Evolutionary conservation across 2,797 vertebrate species (phyloP), one percentile per base, ranked within the genome.

Genomic region (Anabacerthia variegaticeps): DNA sequence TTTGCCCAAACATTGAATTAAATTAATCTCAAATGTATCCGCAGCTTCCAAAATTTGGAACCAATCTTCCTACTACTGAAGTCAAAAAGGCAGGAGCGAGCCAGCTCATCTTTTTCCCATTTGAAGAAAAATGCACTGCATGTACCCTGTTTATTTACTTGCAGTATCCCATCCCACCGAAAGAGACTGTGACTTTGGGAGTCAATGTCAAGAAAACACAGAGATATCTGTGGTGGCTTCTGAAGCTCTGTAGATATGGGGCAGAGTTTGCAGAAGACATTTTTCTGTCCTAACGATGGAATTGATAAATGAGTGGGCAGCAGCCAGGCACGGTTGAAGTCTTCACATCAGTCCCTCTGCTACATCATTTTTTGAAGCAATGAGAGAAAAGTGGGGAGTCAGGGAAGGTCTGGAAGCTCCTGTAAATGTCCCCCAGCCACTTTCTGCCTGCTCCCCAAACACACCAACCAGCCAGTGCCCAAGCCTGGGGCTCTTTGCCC

Each of bases 51-150:
- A 81, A 91, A 78, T 91, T 86, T 91, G 67, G 51, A 96, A 92
- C 52, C 66, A 55, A 21, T 52, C 81, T 85, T 89, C 67, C 88
- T 93, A 63, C 72, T 88, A 66, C 51, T 69, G 36, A 76, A 91
- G 59, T 72, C 62, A 94, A 78, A 85, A 78, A 81, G 56, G 58
- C 91, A 94, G 69, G 75, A 88, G 48, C 0, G 0, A 95, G 68
- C 78, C 85, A 91, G 52, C 43, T 85, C 65, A 75, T 85, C 58
- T 84, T 93, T 88, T 75, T 91, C 46, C 62, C 69, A 76, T 84
- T 69, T 88, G 59, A 93, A 78, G 48, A 56, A 86, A 89, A 96
- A 85, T 10, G 36, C 27, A 79, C 32, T 4, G 1, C 62, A 49
- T 2, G 1, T 37, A 54, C 52, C 16, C 52, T 61, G n/a, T 83